A percentile compares a stretch with the other conserved stretches of the same genome.
Conservation (phyloP, 2,113 vertebrate genomes). For the Oenanthe melanoleuca region DNA sequence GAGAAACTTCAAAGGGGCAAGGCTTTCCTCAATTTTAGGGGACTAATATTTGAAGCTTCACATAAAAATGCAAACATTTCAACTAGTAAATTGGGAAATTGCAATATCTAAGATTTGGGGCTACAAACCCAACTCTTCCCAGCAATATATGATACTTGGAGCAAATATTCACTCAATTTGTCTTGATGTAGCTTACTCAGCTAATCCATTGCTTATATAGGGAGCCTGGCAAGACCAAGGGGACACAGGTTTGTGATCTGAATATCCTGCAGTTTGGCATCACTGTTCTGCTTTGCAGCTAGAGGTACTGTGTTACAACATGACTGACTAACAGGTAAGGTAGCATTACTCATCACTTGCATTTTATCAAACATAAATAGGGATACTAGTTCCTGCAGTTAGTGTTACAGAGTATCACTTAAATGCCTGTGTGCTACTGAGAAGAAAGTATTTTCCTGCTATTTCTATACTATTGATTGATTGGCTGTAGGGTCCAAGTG, state of each 20-base stretch:
- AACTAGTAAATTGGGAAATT: background rate
- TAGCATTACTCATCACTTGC: background rate
- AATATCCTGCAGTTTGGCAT: background rate
- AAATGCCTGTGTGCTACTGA: background rate
- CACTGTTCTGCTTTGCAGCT: background rate
- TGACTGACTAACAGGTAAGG: background rate
- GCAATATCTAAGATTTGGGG: background rate
- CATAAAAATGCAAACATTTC: background rate
- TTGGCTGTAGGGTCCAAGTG: background rate
- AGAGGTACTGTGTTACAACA: accelerated
- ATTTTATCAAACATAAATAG: background rate
- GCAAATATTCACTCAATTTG: background rate
- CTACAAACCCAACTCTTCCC: background rate
- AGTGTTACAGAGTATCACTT: background rate
- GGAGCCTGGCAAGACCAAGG: background rate
- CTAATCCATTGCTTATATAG: background rate
- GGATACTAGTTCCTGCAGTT: background rate
- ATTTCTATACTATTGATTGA: background rate
- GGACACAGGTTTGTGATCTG: background rate
- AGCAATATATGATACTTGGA: background rate
- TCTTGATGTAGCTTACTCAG: background rate
- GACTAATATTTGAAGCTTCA: background rate
- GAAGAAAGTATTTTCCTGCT: background rate
- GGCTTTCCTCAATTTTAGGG: background rate
- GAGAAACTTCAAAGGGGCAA: background rate